Evolutionary conservation across 2,888 invertebrate species (phyloP), one percentile per base, ranked within the genome.

Genomic region (Agonopterix heracliana): DNA sequence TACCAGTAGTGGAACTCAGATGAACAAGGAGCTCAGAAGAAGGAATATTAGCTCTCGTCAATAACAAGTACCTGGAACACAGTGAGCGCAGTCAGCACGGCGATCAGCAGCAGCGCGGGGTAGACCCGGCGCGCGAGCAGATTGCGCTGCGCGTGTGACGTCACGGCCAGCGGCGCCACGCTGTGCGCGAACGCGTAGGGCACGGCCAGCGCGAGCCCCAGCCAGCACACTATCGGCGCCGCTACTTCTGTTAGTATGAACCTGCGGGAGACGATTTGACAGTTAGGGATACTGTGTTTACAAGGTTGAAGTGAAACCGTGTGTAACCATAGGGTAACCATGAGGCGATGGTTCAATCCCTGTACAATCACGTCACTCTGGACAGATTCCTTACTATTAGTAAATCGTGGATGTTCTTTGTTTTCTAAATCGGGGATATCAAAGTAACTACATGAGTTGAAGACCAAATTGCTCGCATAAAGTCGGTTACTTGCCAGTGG

Each of bases 121-220:
- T 98, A 99, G 9, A 98, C 92, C 60, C 96, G 90, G 47, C 98
- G 90, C 34, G 94, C 93, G 38, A 98, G 92, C 55, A 96, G 79
- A 74, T 95, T 94, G 64, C 94, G 91, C 56, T 91, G 89, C 57
- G 92, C 90, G 9, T 93, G 80, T 63, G 92, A 91, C 41, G 89
- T 75, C 7, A 94, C 89, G 49, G 93, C 84, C 9, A 94, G 78
- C 45, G 95, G 95, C 54, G 94, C 90, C 41, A 94, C 78, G 55
- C 93, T 92, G 77, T 96, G 93, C 4, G 97, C 96, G 53, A 95
- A 87, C 34, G 95, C 95, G 78, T 98, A 99, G n/a, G 99, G 99
- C 59, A 98, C 89, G 0, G 98, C 94, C 54, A 99, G 90, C 34
- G 96, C 94, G 59, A 98, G 89, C 2, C 98, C 98, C 63, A 98